Evolutionary conservation across 2,888 invertebrate genomes (phyloP), one percentile per base, ranked within the genome.

Genomic region (Ramazzottius varieornatus): DNA sequence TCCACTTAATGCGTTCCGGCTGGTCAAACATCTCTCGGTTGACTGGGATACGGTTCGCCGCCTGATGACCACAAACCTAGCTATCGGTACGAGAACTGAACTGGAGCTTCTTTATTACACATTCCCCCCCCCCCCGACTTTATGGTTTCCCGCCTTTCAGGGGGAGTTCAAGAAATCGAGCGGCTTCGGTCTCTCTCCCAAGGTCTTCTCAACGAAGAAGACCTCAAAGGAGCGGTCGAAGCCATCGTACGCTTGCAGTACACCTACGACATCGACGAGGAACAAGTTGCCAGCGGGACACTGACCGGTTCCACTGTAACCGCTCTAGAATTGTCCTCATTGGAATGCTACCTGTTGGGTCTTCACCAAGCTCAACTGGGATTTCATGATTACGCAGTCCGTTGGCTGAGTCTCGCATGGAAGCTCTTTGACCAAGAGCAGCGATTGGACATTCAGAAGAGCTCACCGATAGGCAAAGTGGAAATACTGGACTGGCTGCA

Each of bases 401-500:
- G 54, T 29, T 54, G 54, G 54, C 54, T 54, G 4, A 29, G 24
- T n/a, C 20, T 54, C 54, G 8, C 54, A 8, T 29, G 8, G 4
- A 54, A 29, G n/a, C 29, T 13, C n/a, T 54, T 24, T 29, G 54
- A 54, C 8, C 16, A 54, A 29, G 54, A 54, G 4, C 4, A 54
- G 29, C n/a, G n/a, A 29, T 8, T 8, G 20, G 4, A 29, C 24
- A 4, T 16, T 4, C 29, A 4, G n/a, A 4, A 8, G 4, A 8
- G 20, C 13, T 20, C 40, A 8, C 29, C 8, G 20, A 4, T 54
- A 4, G 4, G 54, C 54, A 54, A 54, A 29, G 54, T 24, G 20
- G 29, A 54, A 13, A 54, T 54, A 8, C 54, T 54, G 29, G 54
- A 54, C 29, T 54, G 54, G 54, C 54, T 54, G 54, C 54, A 54